Evolutionary conservation across 1,140 invertebrate species (phyloP), one percentile per base, ranked within the genome.

Genomic region (Psix sp.): DNA sequence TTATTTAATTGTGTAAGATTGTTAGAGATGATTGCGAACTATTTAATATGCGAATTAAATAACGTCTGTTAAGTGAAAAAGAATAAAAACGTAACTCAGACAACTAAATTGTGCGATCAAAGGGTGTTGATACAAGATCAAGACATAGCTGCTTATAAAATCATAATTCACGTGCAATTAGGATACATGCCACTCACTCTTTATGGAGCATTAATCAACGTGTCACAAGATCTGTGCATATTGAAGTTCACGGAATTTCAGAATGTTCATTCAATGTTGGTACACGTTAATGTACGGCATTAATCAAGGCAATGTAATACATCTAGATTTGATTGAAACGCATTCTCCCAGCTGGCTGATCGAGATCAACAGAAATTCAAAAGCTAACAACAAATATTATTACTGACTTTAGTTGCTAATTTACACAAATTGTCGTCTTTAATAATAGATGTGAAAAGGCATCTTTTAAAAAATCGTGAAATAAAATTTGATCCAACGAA

Each of bases 191-290:
- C n/a, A n/a, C 18, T 35, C 13, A 10, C n/a, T 13, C 15, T 54
- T 54, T 42, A 54, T 42, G 16, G 20, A 15, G 16, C 18, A 49
- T 52, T 52, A 52, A 65, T 65, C 48, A 54, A 38, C 21, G 24
- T 57, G 31, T 36, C 20, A 45, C 13, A 14, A 9, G 3, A 5
- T 21, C 21, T 36, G 15, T 26, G 9, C 20, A 17, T 40, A 42
- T 36, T 43, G 31, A 46, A 46, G 26, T 56, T 40, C 24, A 26
- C 18, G n/a, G 24, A 43, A 49, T 49, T 49, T 20, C 5, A 21
- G 16, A 48, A 31, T 33, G 26, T 56, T 56, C 39, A 13, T 43
- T 52, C 20, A n/a, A 5, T 33, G 46, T 49, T 20, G 38, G 13
- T 26, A 24, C 15, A 48, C 57, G 13, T 49, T 62, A 49, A 43